Evolutionary conservation across 2,888 invertebrate genomes (phyloP), one percentile per base, ranked within the genome.

Genomic region (Andricus quercusramuli): DNA sequence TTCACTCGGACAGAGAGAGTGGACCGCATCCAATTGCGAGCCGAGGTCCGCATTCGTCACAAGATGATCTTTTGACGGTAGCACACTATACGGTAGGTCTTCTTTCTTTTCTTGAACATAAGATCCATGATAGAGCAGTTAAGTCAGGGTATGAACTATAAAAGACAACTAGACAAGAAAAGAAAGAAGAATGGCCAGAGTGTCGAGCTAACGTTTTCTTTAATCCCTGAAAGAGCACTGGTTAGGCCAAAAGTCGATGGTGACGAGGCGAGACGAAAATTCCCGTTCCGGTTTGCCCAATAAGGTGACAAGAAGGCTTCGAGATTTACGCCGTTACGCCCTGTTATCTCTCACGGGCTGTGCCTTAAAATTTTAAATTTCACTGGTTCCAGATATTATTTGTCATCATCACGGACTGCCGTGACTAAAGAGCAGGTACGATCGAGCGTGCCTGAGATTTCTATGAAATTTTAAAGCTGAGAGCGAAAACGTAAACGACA

Each of bases 381-480:
- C 81, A 88, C 91, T 89, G 85, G 91, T 90, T 90, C 87, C 89
- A 87, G 89, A 90, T 90, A 90, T 91, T 90, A 91, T 90, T 91
- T 85, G 88, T 90, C 90, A 88, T 90, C 86, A 89, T 89, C 86
- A 78, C 82, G 81, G 87, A 85, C 88, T 88, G 85, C 84, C 90
- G 89, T 90, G 88, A 89, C 90, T 79, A 86, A 87, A 78, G 17
- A n/a, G 76, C 84, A 83, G 85, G 88, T 87, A 85, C 77, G 83
- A 29, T 82, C 4, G n/a, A 81, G 81, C 70, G 78, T 78, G 70
- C 51, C 82, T 80, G 77, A 76, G 77, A 79, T 83, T 79, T 79
- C 78, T 76, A 65, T 68, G 32, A 22, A 78, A 37, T 37, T 79
- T 80, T 80, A 77, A 79, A 77, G 78, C 78, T 80, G 67, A 83